Conservation (phyloP, 2,113 vertebrate species). For the Syrmaticus mikado region DNA sequence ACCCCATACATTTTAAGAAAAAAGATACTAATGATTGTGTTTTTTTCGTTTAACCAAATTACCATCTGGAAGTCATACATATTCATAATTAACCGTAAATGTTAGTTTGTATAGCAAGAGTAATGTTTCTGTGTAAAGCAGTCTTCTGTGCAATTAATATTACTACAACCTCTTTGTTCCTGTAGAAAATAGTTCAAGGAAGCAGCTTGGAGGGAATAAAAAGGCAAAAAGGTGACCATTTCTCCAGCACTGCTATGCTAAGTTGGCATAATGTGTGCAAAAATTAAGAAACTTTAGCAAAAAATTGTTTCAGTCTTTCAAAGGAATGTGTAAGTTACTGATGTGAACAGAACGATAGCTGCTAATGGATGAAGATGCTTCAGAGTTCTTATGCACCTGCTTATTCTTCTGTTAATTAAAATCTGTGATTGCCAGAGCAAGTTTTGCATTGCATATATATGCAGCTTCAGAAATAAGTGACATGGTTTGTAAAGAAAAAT, state of each 20-base stretch:
- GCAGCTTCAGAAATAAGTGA: constrained; percentile 20
- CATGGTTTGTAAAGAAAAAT: constrained; percentile 3
- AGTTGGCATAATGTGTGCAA: constrained; percentile 58
- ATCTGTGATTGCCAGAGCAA: constrained; percentile 36
- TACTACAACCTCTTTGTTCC: constrained; percentile 6
- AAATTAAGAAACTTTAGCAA: constrained; percentile 36
- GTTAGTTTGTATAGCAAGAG: constrained; percentile 37
- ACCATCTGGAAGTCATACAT: constrained; percentile 45
- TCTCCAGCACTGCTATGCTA: constrained; percentile 37
- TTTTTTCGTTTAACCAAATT: constrained; percentile 32
- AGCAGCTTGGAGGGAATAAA: constrained; percentile 49
- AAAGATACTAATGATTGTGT: neutral
- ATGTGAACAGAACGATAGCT: constrained; percentile 56
- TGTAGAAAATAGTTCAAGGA: constrained; percentile 29
- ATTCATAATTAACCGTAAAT: constrained; percentile 61
- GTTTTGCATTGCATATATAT: constrained; percentile 13
- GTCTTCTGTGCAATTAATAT: constrained; percentile 47
- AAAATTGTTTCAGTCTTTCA: constrained; percentile 52
- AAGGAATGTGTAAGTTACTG: constrained; percentile 43
- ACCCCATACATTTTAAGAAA: neutral
- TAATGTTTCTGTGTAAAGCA: constrained; percentile 56
- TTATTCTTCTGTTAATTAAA: constrained; percentile 68
- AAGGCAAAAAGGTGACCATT: constrained; percentile 50
- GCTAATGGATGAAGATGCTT: constrained; percentile 53
- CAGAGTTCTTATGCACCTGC: constrained; percentile 4